Percentiles rank a stretch among this genome's conserved stretches.
Conservation (phyloP, 2,797 vertebrate species). For the Rhinoraja longicauda region DNA sequence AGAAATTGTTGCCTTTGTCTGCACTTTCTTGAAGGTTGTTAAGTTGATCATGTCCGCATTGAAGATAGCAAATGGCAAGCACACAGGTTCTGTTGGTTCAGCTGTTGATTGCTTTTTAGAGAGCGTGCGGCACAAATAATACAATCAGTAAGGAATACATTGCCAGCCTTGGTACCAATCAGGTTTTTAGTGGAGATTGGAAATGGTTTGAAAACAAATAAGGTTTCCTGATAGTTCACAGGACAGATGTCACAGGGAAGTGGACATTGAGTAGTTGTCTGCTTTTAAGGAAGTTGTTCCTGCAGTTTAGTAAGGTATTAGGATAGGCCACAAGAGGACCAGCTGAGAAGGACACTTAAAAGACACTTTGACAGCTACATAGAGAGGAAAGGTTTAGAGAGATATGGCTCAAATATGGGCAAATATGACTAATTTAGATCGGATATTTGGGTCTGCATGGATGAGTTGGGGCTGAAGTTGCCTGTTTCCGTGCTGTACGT, state of each 20-base stretch:
- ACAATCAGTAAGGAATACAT: background rate
- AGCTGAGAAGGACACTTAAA: background rate
- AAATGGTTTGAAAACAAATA: background rate
- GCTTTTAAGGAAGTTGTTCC: background rate
- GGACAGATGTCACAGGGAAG: background rate
- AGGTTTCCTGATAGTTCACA: background rate
- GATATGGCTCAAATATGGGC: no score
- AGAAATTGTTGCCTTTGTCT: background rate
- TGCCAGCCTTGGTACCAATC: background rate
- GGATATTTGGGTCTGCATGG: no score
- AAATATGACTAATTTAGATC: no score
- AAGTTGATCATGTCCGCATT: background rate
- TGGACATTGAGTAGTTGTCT: background rate
- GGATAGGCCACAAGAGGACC: background rate
- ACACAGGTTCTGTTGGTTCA: background rate
- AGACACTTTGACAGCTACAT: no score
- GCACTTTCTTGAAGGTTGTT: background rate
- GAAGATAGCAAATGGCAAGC: background rate
- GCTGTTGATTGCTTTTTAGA: background rate
- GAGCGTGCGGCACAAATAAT: background rate
- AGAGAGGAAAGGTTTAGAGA: no score
- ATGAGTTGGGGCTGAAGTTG: no score
- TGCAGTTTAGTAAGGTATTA: background rate
- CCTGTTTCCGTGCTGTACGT: no score
- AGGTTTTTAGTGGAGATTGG: background rate